Evolutionary conservation across 2,888 invertebrate species (phyloP).

Genomic region (Philaethria dido): DNA sequence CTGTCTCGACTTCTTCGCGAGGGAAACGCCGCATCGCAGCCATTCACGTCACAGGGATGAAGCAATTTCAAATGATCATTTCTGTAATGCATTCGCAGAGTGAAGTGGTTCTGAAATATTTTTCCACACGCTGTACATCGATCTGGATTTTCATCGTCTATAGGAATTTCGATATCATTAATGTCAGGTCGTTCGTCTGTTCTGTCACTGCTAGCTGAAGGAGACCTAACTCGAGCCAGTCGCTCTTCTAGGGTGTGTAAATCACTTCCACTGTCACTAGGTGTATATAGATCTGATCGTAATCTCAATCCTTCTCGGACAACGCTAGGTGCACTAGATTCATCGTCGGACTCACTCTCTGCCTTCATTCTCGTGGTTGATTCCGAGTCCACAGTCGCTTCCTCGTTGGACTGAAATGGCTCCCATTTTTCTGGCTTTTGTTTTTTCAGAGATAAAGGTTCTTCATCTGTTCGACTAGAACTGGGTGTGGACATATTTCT

Average conservation of each 20-base stretch:
- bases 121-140: constrained; percentile 94
- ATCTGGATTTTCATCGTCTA: constrained; percentile 94
- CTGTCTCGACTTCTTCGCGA: constrained; percentile 88
- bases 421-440: constrained; percentile 74
- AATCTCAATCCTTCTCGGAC: constrained; percentile 76
- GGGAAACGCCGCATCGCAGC: constrained; percentile 95
- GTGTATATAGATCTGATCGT: constrained; percentile 78
- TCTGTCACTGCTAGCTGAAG: constrained; percentile 74
- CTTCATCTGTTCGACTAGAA: constrained; percentile 70
- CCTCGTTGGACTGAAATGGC: constrained; percentile 77
- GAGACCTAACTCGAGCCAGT: constrained; percentile 79
- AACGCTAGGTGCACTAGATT: constrained; percentile 77
- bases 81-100: constrained; percentile 95
- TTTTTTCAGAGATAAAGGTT: constrained; percentile 77
- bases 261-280: constrained; percentile 79
- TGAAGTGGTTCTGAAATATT: constrained; percentile 95
- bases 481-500: constrained; percentile 72
- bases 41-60: constrained; percentile 95
- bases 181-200: constrained; percentile 72
- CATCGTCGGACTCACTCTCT: constrained; percentile 80
- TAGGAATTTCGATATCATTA: constrained; percentile 89
- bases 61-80: constrained; percentile 95
- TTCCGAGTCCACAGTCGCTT: constrained; percentile 71
- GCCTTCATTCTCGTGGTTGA: constrained; percentile 73
- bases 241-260: constrained; percentile 79